Evolutionary conservation across 2,797 vertebrate genomes (phyloP), one percentile per base, ranked within the genome.

Genomic region (Etheostoma perlongum): DNA sequence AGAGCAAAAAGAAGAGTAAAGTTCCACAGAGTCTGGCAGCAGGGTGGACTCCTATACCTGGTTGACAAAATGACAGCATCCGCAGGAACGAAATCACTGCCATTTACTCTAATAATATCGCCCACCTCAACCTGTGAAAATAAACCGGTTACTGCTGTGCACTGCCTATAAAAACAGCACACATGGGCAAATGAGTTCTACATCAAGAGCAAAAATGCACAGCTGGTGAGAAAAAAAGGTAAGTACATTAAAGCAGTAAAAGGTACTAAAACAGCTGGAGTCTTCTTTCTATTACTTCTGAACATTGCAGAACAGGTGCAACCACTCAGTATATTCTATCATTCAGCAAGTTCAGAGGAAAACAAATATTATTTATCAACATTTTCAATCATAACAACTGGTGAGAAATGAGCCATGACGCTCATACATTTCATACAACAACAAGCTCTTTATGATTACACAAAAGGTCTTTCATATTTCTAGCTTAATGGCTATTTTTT

Each of bases 91-190:
- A 95, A 98, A 95, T 99, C 97, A 95, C 95, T 96, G 95, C 95
- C 96, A 96, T 97, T 98, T 96, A 99, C 94, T 97, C 95, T 97
- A 97, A 99, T 92, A 97, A 99, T 94, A 96, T 99, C 97, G 94
- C 97, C 97, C 96, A 97, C 96, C 94, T 96, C 95, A 96, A 97
- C 96, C 98, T 99, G 98, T 94, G 97, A 95, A 95, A 92, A 95
- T 78, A 97, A 95, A 97, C 95, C 96, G 89, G 95, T 96, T 96
- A 97, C 95, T 86, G 94, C 94, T 94, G 95, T 36, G 65, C 57
- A 61, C 42, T 25, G 71, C 57, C 82, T 19, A 69, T 65, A 59
- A 84, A 40, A 86, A 76, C 82, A 77, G 59, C 62, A 87, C 5
- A 19, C 78, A 64, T 33, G 42, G 23, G 74, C 69, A 81, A 40